Evolutionary conservation across 30 jellyfish, hydroid and myxozoan species (phyloP).

Genomic region (Hydractinia symbiolongicarpus): DNA sequence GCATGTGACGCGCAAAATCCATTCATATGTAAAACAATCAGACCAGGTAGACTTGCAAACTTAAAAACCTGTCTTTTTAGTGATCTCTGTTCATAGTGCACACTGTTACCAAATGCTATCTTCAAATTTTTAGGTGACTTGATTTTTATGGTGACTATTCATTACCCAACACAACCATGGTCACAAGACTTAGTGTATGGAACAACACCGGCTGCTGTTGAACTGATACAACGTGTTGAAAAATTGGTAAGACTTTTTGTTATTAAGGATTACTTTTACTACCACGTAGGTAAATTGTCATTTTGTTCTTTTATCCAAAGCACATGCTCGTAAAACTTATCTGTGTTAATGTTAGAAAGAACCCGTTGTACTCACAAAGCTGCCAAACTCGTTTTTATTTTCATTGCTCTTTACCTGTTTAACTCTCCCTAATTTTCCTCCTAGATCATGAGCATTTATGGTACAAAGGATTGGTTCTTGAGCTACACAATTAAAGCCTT

Average conservation of each 20-base stretch:
- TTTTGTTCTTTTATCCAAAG: too few species aligned
- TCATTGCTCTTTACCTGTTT: background rate
- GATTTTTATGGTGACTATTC: constrained; percentile 74
- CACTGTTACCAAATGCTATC: background rate
- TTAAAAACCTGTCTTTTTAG: background rate
- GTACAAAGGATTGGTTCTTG: constrained; percentile 83
- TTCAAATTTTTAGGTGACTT: constrained; percentile 47
- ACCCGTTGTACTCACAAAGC: too few species aligned
- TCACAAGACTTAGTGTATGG: constrained; percentile 70
- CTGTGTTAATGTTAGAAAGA: too few species aligned
- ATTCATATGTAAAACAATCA: constrained; percentile 77
- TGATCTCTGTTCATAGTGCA: background rate
- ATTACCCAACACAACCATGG: constrained; percentile 94
- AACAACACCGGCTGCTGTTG: constrained; percentile 74
- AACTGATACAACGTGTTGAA: constrained; percentile 75
- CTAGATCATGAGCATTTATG: constrained; percentile 82
- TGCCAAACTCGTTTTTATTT: too few species aligned
- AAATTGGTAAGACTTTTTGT: constrained; percentile 45
- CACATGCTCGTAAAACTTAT: too few species aligned
- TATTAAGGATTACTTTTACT: background rate
- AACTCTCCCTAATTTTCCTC: background rate
- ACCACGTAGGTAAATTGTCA: background rate
- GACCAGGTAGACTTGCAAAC: constrained; percentile 53
- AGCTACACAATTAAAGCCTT: constrained; percentile 86
- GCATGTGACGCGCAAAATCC: constrained; percentile 58